Evolutionary conservation across 2,113 vertebrate genomes (phyloP).

Genomic region (Tringa solitaria): DNA sequence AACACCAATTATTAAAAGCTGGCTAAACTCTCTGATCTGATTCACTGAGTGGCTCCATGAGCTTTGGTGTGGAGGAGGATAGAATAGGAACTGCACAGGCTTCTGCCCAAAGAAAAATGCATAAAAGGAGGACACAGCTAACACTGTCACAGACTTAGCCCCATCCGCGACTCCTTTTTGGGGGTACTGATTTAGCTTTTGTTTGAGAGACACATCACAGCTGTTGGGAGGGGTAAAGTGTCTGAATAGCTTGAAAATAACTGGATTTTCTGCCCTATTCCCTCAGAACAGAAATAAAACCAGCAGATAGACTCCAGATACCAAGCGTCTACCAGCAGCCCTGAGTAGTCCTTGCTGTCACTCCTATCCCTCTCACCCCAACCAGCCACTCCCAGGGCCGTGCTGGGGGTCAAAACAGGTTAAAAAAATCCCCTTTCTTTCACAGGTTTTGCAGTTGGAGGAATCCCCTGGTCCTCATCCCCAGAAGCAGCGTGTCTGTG

Average conservation of each 20-base stretch:
- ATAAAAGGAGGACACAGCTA: background rate
- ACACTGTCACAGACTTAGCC: background rate
- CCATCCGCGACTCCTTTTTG: background rate
- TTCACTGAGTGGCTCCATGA: background rate
- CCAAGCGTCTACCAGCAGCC: background rate
- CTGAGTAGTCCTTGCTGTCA: background rate
- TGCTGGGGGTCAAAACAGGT: background rate
- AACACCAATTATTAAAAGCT: background rate
- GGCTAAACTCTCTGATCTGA: background rate
- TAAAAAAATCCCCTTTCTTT: background rate
- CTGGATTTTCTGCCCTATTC: background rate
- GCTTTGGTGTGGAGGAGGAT: background rate
- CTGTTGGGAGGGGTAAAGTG: background rate
- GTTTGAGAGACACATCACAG: background rate
- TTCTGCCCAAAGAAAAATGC: background rate
- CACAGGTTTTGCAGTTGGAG: background rate
- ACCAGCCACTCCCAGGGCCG: background rate
- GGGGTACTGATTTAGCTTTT: background rate
- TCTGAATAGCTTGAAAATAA: background rate
- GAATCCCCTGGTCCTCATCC: background rate
- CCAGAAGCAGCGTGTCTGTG: background rate
- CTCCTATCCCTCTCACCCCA: background rate
- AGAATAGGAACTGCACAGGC: background rate
- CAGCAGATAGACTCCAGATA: background rate
- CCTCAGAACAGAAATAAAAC: background rate